phyloP scores from a whole-genome alignment of 2,888 invertebrate genomes.

The Tupiocoris notatus region DNA sequence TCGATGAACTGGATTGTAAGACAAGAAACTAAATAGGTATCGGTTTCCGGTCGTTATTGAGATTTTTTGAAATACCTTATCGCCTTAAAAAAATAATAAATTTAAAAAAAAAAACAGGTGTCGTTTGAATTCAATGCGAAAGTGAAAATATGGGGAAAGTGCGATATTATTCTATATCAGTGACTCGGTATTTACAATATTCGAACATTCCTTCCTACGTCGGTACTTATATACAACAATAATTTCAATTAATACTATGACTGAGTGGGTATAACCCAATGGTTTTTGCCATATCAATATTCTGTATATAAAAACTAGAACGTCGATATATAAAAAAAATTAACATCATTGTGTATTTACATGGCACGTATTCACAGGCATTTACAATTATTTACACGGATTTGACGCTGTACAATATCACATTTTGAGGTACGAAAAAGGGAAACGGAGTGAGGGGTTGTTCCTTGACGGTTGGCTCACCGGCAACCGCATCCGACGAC shows the following conservation, averaged over 20 bases:
- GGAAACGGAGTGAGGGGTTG: neutral
- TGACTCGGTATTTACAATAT: neutral
- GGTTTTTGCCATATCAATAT: neutral
- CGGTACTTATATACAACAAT: neutral
- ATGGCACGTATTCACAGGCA: slow-evolving; percentile 9
- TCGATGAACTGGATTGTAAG: too few relatives aligned
- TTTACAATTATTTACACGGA: slow-evolving; percentile 34
- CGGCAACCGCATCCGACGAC: slow-evolving; percentile 98
- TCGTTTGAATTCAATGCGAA: too few relatives aligned
- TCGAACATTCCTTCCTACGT: neutral
- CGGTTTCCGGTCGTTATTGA: too few relatives aligned
- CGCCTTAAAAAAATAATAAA: too few relatives aligned
- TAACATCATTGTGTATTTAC: neutral
- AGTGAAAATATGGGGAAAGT: too few relatives aligned
- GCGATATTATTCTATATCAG: too few relatives aligned
- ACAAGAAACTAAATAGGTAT: too few relatives aligned
- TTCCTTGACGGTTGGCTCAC: slow-evolving; percentile 18
- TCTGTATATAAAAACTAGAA: neutral
- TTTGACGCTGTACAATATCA: slow-evolving; percentile 42
- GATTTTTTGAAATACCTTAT: too few relatives aligned
- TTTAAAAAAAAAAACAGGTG: too few relatives aligned
- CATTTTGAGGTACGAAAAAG: slow-evolving; percentile 38
- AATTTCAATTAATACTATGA: slow-evolving; percentile 42
- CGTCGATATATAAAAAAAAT: neutral
- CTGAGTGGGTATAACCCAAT: slow-evolving; percentile 36